Conservation (phyloP, 2,113 vertebrate genomes). For the Phainopepla nitens region DNA sequence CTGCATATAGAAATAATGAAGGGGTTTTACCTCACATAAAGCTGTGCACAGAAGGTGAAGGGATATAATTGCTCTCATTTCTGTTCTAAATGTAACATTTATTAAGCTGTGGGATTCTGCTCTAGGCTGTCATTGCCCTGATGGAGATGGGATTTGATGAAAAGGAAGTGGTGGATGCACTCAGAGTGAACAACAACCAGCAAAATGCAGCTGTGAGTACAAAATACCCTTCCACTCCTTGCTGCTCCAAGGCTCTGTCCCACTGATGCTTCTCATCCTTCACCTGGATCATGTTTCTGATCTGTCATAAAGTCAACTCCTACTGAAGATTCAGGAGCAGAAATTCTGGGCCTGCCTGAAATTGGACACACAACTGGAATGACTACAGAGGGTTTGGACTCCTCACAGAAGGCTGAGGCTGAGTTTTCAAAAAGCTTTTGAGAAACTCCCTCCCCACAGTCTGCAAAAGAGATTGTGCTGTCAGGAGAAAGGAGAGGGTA, state of each 20-base stretch:
- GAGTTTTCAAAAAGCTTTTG: background rate
- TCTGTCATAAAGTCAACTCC: background rate
- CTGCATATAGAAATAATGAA: background rate
- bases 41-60: background rate
- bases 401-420: background rate
- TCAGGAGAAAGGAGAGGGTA: background rate
- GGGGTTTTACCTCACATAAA: accelerated
- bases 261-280: background rate
- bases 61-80: background rate
- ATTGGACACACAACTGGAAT: background rate
- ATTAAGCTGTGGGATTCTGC: background rate
- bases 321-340: background rate
- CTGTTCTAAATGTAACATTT: background rate
- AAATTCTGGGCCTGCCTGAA: background rate
- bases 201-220: conserved; percentile 91
- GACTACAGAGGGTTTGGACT: background rate
- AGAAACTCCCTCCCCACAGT: background rate
- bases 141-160: conserved; percentile 99
- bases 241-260: background rate
- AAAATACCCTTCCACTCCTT: background rate
- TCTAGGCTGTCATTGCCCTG: conserved; percentile 88
- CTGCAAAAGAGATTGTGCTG: background rate
- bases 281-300: background rate
- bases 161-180: conserved; percentile 92
- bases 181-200: conserved; percentile 95